Evolutionary conservation across 2,113 vertebrate species (phyloP).

Genomic region (Lynx canadensis): DNA sequence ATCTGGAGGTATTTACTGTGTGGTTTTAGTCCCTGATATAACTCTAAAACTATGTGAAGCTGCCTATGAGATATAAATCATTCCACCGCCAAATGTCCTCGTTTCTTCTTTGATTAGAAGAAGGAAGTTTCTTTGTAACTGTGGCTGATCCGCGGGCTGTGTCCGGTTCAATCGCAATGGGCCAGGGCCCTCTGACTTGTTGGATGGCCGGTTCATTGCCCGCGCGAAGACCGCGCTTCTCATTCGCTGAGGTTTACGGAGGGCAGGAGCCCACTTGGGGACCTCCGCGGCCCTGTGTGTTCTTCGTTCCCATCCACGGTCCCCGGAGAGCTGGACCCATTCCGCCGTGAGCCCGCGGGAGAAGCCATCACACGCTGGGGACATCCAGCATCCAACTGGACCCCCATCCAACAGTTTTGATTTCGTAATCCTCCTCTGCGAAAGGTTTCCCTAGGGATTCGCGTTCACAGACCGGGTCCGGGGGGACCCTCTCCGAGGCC

Average conservation of each 20-base stretch:
- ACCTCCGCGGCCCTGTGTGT: neutral
- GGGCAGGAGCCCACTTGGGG: neutral
- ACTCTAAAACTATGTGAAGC: conserved; percentile 75
- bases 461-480: neutral
- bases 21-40: conserved; percentile 76
- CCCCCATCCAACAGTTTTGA: neutral
- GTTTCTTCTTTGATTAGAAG: conserved; percentile 58
- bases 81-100: conserved; percentile 37
- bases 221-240: neutral
- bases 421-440: neutral
- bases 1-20: conserved; percentile 74
- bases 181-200: neutral
- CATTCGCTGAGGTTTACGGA: neutral
- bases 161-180: neutral
- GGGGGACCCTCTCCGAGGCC: neutral
- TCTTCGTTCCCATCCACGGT: neutral
- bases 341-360: neutral
- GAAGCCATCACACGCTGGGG: neutral
- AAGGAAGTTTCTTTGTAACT: conserved; percentile 31
- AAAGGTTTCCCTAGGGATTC: neutral
- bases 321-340: neutral
- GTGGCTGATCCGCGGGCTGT: neutral
- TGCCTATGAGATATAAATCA: conserved; percentile 72
- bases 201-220: neutral
- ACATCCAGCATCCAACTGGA: neutral